Evolutionary conservation across 35 echinoderm and acorn worm genomes (phyloP).

Genomic region (Anneissia japonica): DNA sequence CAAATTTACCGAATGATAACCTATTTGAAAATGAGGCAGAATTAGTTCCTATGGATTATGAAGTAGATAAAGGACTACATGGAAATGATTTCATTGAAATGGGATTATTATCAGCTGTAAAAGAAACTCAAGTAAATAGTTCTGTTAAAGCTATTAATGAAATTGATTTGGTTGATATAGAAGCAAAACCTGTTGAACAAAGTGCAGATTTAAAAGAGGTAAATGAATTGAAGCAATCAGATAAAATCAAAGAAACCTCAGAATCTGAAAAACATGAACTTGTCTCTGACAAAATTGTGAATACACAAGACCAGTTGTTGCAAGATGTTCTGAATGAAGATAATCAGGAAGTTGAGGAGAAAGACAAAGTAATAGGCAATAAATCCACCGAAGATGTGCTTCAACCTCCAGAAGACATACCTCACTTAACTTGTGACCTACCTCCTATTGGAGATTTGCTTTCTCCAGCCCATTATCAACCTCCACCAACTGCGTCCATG

Average conservation of each 20-base stretch:
- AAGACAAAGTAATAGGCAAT: not conserved
- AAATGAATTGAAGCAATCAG: not conserved
- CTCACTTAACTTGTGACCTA: not conserved
- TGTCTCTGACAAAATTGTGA: not conserved
- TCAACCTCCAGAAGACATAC: not conserved
- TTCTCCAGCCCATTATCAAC: not conserved
- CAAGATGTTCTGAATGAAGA: not conserved
- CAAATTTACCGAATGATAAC: not conserved
- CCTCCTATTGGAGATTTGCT: not conserved
- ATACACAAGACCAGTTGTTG: too few species aligned
- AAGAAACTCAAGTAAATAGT: not conserved
- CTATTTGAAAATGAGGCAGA: not conserved
- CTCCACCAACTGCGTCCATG: not conserved
- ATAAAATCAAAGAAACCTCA: too few species aligned
- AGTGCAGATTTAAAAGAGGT: not conserved
- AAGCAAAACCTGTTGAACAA: not conserved
- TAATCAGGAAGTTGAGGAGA: not conserved
- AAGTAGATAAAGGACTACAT: not conserved
- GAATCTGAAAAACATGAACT: not conserved
- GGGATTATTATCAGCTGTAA: not conserved
- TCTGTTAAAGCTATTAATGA: not conserved
- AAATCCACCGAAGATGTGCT: not conserved
- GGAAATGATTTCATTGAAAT: not conserved
- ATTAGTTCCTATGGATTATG: not conserved
- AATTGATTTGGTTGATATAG: not conserved